phyloP scores from a whole-genome alignment of 2,113 vertebrate species.

The Mesitornis unicolor region DNA sequence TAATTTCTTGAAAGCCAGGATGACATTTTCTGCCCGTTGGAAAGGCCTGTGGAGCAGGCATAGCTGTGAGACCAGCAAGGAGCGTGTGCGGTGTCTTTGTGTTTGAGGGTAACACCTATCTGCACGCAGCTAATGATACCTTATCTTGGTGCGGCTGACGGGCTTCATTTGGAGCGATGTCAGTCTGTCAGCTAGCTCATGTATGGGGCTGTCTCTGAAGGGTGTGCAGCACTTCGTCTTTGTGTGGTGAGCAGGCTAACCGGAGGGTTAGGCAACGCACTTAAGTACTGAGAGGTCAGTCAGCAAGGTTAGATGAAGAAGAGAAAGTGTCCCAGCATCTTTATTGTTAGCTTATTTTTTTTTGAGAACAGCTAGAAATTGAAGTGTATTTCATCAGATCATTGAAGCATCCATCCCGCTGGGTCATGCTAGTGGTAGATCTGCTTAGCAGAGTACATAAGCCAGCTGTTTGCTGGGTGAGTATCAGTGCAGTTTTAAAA shows the following conservation, averaged over 20 bases:
- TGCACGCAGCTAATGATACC: not conserved
- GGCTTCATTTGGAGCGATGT: not conserved
- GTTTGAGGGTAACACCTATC: not conserved
- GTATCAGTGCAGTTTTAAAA: not conserved
- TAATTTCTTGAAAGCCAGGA: not conserved
- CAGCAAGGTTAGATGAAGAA: not conserved
- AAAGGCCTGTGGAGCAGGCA: not conserved
- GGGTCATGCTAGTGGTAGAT: not conserved
- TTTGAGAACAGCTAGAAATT: not conserved
- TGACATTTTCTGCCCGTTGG: not conserved
- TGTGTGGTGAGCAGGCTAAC: not conserved
- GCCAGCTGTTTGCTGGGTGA: not conserved
- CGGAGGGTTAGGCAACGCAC: accelerated
- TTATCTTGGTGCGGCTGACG: not conserved
- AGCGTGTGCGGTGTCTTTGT: not conserved
- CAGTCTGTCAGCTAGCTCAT: not conserved
- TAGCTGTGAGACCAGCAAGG: not conserved
- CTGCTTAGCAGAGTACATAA: not conserved
- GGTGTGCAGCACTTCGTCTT: not conserved
- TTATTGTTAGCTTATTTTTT: not conserved
- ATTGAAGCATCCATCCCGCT: not conserved
- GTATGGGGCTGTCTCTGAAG: not conserved
- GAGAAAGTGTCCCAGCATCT: not conserved
- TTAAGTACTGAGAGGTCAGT: not conserved
- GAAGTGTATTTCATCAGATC: not conserved